These are phyloP conservation scores for Ciona savignyi DNA, from an alignment of 23 tunicate species.

Conservation along the genomic window DNA sequence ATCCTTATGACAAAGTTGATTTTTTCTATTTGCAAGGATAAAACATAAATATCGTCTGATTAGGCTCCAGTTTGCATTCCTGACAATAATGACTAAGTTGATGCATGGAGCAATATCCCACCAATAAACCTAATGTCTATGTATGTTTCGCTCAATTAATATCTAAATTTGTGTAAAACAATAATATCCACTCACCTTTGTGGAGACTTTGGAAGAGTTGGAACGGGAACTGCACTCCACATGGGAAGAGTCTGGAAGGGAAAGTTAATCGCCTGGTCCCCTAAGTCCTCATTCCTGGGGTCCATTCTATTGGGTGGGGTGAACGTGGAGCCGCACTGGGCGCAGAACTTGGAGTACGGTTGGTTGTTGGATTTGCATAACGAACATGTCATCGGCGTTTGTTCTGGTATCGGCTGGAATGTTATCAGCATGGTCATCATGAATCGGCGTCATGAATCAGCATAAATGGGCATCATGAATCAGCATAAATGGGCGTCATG, in stretches of 20 bases:
- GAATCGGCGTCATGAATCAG: too few species aligned
- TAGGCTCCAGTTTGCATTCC: too few species aligned
- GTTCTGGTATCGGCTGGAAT: slow-evolving; percentile 83
- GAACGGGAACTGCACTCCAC: slow-evolving; percentile 89
- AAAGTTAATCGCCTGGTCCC: slow-evolving; percentile 23
- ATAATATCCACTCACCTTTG: slow-evolving; percentile 17
- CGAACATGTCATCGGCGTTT: slow-evolving; percentile 73
- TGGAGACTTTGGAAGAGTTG: slow-evolving; percentile 73
- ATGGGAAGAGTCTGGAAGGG: slow-evolving; percentile 68
- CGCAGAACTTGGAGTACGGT: slow-evolving; percentile 87
- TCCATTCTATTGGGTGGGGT: slow-evolving; percentile 80
- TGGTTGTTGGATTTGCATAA: slow-evolving; percentile 81
- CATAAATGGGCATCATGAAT: too few species aligned
- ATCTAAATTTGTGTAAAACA: too few species aligned
- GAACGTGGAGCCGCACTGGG: slow-evolving; percentile 78
- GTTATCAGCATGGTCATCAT: not conserved
- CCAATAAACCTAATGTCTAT: not conserved
- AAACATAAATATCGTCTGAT: too few species aligned
- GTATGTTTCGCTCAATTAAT: not conserved
- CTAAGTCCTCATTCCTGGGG: slow-evolving; percentile 69
- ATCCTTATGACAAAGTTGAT: too few species aligned
- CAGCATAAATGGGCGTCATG: too few species aligned
- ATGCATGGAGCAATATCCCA: not conserved
- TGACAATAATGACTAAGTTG: too few species aligned
- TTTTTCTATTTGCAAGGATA: too few species aligned